Evolutionary conservation across 2,888 invertebrate species (phyloP), one percentile per base, ranked within the genome.

Genomic region (Epirrhoe tristata): DNA sequence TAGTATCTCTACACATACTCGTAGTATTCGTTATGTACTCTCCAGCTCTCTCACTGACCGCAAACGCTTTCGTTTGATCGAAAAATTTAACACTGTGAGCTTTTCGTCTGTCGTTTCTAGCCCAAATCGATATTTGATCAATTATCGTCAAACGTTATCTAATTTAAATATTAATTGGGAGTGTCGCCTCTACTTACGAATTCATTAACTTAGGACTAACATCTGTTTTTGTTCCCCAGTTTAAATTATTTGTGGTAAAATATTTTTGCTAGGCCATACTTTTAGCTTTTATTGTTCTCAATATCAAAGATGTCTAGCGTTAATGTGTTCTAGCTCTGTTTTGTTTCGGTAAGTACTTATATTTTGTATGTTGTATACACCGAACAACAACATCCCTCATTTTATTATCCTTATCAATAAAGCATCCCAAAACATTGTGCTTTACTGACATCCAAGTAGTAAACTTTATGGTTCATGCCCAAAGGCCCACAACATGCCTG

Each of bases 391-490:
- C 12, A 6, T 48, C 5, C 46, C 46, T 46, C 46, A 46, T 14
- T 46, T 46, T 46, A 14, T 14, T 46, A 12, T 7, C 12, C 39
- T 43, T 43, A 14, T 14, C 0, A 12, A 16, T 16, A 16, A 14
- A 16, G 6, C 14, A 14, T 46, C 46, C 14, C 14, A 6, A 16
- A 12, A 16, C 48, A 16, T 14, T 14, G 48, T 6, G 48, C 16
- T 48, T 48, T 48, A 48, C 48, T 48, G 48, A 16, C 48, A 48
- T 48, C 6, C 48, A 46, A 14, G 48, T 16, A 48, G 16, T 48
- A 48, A 48, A 14, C 16, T 48, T 48, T 14, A 48, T 48, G 48
- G 48, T 16, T 14, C 1, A 48, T 16, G 14, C 14, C 7, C 48
- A 14, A 48, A 48, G 16, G 48, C 14, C 48, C 14, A 48, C 48